Evolutionary conservation across 2,888 invertebrate genomes (phyloP).

Genomic region (Linhomoeus sp.): DNA sequence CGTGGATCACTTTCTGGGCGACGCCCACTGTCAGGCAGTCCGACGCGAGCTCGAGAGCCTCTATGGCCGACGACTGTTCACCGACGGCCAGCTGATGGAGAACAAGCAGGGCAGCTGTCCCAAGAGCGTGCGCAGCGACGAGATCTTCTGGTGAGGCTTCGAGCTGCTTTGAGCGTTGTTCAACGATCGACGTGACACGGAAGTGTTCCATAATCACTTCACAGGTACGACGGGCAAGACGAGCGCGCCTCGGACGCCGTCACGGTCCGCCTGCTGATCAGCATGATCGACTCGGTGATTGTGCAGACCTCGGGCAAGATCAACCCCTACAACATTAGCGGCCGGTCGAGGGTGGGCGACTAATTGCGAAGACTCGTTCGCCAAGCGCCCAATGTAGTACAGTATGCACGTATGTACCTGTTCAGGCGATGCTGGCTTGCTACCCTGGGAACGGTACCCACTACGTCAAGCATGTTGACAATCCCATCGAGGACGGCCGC

Average conservation of each 20-base stretch:
- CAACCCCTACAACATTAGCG: slow-evolving; percentile 16
- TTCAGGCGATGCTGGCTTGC: slow-evolving; percentile 91
- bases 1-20: slow-evolving; percentile 22
- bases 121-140: neutral
- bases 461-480: slow-evolving; percentile 92
- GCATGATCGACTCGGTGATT: slow-evolving; percentile 21
- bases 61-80: neutral
- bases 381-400: neutral
- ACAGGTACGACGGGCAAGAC: slow-evolving; percentile 22
- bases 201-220: neutral
- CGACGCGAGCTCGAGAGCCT: neutral
- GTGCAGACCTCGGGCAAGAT: slow-evolving; percentile 15
- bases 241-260: slow-evolving; percentile 11
- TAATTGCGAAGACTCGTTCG: neutral
- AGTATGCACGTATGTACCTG: neutral
- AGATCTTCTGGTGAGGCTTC: slow-evolving; percentile 14
- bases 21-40: neutral
- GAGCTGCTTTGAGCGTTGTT: neutral
- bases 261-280: slow-evolving; percentile 15
- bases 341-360: slow-evolving; percentile 14
- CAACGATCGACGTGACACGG: neutral
- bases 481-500: slow-evolving; percentile 84
- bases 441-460: slow-evolving; percentile 83
- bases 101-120: neutral
- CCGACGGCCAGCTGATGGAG: slow-evolving; percentile 2